Percentiles rank a stretch among this genome's conserved stretches.
These are phyloP conservation scores for Tetramorium bicarinatum DNA, from an alignment of 2,888 invertebrate species.

Conservation along the genomic window DNA sequence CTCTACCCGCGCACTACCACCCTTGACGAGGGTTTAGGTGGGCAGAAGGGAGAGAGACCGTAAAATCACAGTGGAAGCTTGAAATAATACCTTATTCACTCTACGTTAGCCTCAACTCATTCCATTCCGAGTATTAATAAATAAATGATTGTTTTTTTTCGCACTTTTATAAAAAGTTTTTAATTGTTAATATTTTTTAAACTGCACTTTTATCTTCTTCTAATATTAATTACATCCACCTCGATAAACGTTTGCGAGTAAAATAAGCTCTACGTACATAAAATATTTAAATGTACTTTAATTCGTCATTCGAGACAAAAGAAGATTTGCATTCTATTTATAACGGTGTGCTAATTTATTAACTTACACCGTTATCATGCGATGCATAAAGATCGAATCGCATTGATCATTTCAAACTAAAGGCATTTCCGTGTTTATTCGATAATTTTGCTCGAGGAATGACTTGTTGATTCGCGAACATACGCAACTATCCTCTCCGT, in stretches of 20 bases:
- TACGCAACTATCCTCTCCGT: too few species aligned
- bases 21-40: constrained; percentile 46
- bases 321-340: background rate
- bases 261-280: background rate
- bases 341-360: background rate
- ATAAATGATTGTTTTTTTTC: background rate
- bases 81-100: constrained; percentile 64
- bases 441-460: background rate
- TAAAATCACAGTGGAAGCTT: constrained; percentile 80
- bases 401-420: background rate
- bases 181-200: background rate
- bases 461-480: background rate
- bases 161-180: background rate
- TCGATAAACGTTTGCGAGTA: background rate
- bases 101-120: background rate
- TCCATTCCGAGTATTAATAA: background rate
- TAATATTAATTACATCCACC: background rate
- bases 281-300: background rate
- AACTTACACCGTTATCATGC: background rate
- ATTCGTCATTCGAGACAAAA: background rate
- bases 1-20: constrained; percentile 56
- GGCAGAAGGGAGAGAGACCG: constrained; percentile 47
- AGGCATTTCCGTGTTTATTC: background rate
- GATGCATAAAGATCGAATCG: background rate
- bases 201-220: background rate